Evolutionary conservation across 1,140 invertebrate genomes (phyloP).

Genomic region (Asobara japonica): DNA sequence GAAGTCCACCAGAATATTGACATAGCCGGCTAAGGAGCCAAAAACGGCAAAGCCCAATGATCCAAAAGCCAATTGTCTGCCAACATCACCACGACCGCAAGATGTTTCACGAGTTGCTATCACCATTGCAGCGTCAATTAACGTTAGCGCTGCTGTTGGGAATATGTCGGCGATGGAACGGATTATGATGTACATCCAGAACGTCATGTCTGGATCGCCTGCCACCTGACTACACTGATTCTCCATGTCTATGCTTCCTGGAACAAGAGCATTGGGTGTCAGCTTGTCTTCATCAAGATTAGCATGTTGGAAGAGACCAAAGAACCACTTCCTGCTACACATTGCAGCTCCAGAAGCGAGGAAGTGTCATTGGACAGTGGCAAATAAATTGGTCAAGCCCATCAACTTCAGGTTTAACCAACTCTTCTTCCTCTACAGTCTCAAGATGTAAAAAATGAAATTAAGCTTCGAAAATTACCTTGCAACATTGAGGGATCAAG

Average conservation of each 20-base stretch:
- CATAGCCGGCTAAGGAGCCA: slow-evolving; percentile 73
- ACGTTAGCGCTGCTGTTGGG: slow-evolving; percentile 74
- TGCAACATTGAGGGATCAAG: slow-evolving; percentile 73
- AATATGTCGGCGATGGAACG: slow-evolving; percentile 82
- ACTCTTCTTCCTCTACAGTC: too few species aligned
- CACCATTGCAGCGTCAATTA: slow-evolving; percentile 80
- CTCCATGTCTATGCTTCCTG: slow-evolving; percentile 71
- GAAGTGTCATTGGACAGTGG: too few species aligned
- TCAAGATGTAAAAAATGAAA: too few species aligned
- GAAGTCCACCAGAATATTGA: slow-evolving; percentile 47
- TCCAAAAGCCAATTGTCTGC: slow-evolving; percentile 81
- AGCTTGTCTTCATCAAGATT: neutral
- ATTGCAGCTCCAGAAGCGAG: too few species aligned
- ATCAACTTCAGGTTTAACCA: too few species aligned
- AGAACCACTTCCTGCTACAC: too few species aligned
- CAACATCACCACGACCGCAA: slow-evolving; percentile 80
- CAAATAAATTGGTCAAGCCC: too few species aligned
- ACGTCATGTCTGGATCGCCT: slow-evolving; percentile 73
- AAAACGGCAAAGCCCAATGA: slow-evolving; percentile 78
- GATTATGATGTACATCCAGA: slow-evolving; percentile 77
- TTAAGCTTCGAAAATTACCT: too few species aligned
- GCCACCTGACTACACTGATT: slow-evolving; percentile 72
- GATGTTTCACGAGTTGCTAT: slow-evolving; percentile 83
- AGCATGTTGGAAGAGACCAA: too few species aligned
- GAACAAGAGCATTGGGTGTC: slow-evolving; percentile 14